phyloP scores from a whole-genome alignment of 2,797 vertebrate genomes.

The Anabacerthia variegaticeps region DNA sequence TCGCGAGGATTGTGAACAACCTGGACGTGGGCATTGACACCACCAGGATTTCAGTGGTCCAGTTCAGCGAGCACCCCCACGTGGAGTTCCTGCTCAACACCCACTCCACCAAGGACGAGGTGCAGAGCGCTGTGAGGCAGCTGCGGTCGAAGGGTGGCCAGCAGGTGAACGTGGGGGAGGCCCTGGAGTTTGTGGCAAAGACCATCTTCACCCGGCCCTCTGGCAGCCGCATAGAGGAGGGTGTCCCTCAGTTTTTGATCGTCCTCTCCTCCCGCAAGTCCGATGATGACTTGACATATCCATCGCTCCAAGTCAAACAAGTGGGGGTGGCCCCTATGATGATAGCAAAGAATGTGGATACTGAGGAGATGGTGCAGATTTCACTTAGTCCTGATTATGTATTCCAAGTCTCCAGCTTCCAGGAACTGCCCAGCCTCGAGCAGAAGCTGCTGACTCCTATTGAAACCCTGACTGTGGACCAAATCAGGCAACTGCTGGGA shows the following conservation, averaged over 20 bases:
- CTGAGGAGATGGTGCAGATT: conserved; percentile 80
- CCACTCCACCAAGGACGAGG: conserved; percentile 86
- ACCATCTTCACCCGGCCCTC: conserved; percentile 89
- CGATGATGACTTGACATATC: conserved; percentile 82
- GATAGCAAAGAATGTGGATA: conserved; percentile 81
- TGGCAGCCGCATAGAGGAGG: conserved; percentile 92
- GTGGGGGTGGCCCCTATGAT: conserved; percentile 83
- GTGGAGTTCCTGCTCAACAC: conserved; percentile 89
- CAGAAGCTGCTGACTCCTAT: conserved; percentile 83
- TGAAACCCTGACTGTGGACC: conserved; percentile 83
- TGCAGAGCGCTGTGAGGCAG: conserved; percentile 77
- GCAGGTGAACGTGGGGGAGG: conserved; percentile 83
- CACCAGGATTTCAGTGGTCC: conserved; percentile 89
- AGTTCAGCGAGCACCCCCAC: conserved; percentile 88
- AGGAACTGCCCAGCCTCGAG: conserved; percentile 86
- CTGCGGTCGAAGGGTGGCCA: conserved; percentile 84
- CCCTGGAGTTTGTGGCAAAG: conserved; percentile 87
- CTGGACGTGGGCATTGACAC: conserved; percentile 88
- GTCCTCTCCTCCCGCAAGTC: conserved; percentile 88
- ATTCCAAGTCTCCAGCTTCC: conserved; percentile 85
- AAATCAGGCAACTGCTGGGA: conserved; percentile 74
- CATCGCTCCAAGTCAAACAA: conserved; percentile 85
- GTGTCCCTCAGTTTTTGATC: conserved; percentile 92
- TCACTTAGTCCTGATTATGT: conserved; percentile 86
- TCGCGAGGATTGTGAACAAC: conserved; percentile 83